phyloP scores from a whole-genome alignment of 2,888 invertebrate species.

The Dryocosmus kuriphilus region DNA sequence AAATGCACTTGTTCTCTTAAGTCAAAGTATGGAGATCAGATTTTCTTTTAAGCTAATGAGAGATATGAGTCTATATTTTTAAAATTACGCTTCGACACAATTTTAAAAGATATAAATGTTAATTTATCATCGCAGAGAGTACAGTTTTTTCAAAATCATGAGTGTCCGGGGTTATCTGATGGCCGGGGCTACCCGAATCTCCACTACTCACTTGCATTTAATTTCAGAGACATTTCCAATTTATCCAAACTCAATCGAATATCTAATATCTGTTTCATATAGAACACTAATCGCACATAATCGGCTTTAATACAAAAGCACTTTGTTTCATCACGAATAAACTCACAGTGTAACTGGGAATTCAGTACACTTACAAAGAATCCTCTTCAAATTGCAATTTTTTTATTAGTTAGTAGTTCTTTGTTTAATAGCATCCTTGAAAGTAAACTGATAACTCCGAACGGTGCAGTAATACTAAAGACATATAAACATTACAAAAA shows the following conservation, averaged over 20 bases:
- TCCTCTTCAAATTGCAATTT: conserved; percentile 21
- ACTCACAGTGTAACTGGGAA: not conserved
- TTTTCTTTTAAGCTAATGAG: no score
- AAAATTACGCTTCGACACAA: no score
- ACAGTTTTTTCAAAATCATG: no score
- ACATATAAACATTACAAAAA: not conserved
- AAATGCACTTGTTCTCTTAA: no score
- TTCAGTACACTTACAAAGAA: not conserved
- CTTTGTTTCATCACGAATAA: not conserved
- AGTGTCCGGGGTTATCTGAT: no score
- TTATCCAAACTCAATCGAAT: not conserved
- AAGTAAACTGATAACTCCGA: not conserved
- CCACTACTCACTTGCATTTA: no score
- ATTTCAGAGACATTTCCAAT: not conserved
- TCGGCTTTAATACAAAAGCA: not conserved
- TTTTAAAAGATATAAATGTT: no score
- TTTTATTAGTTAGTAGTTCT: conserved; percentile 44
- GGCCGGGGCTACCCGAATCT: no score
- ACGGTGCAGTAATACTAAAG: not conserved
- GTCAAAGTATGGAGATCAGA: no score
- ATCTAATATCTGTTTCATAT: not conserved
- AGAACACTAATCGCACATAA: not conserved
- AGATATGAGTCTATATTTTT: no score
- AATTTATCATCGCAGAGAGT: no score
- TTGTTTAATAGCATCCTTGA: conserved; percentile 30